Conservation (phyloP, 2,888 invertebrate species). For the Sphaerophoria taeniata region DNA sequence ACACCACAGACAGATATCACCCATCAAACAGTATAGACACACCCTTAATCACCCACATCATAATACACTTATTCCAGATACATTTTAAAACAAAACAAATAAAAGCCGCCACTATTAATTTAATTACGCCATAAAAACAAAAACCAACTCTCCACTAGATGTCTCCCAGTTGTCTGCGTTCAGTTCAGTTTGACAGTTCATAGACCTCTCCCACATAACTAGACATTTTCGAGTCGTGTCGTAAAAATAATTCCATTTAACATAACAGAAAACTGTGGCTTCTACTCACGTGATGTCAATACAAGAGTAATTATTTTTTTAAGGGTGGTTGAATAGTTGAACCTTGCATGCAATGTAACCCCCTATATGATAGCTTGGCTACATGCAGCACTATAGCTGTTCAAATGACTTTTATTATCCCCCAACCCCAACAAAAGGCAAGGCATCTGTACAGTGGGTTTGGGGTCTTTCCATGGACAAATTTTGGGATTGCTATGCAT, state of each 20-base stretch:
- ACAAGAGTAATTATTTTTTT: conserved; percentile 34
- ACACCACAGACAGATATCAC: too few relatives aligned
- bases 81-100: background rate
- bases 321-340: conserved; percentile 22
- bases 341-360: conserved; percentile 25
- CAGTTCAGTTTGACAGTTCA: conserved; percentile 28
- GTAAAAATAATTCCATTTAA: conserved; percentile 4
- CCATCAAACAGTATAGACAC: too few relatives aligned
- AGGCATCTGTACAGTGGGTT: background rate
- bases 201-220: conserved; percentile 8
- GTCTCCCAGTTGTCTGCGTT: background rate
- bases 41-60: background rate
- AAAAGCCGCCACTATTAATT: conserved; percentile 22
- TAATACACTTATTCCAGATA: background rate
- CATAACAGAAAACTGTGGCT: background rate
- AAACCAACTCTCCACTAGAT: background rate
- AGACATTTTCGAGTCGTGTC: background rate
- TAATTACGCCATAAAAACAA: conserved; percentile 24
- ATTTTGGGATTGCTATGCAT: conserved; percentile 19
- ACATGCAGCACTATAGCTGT: conserved; percentile 17
- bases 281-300: conserved; percentile 29
- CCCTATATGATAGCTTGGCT: conserved; percentile 3
- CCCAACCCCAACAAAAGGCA: background rate
- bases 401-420: background rate
- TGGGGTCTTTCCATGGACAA: background rate